Conservation (phyloP, 23 tunicate species). For the Trididemnum nubilum region DNA sequence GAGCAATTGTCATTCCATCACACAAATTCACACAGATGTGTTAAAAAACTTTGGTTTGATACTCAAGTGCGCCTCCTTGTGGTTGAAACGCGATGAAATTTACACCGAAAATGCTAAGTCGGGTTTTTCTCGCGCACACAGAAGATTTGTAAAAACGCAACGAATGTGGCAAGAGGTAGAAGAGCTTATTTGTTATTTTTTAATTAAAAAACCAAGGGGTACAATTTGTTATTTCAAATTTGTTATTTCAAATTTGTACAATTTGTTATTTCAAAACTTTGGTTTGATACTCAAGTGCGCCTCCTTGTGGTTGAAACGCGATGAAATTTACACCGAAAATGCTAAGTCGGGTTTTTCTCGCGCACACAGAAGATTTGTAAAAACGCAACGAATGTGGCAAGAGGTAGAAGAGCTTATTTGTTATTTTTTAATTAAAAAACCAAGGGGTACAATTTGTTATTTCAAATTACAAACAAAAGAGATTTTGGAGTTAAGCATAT, state of each 20-base stretch:
- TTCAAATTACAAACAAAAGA: too few relatives aligned
- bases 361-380: conserved; percentile 69
- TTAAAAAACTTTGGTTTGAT: conserved; percentile 57
- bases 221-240: background rate
- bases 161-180: conserved; percentile 79
- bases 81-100: conserved; percentile 72
- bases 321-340: conserved; percentile 68
- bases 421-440: too few relatives aligned
- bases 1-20: too few relatives aligned
- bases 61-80: conserved; percentile 49
- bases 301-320: conserved; percentile 74
- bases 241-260: too few relatives aligned
- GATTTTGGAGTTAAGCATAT: too few relatives aligned
- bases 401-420: too few relatives aligned
- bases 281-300: conserved; percentile 46
- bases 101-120: conserved; percentile 75
- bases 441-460: too few relatives aligned
- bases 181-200: too few relatives aligned
- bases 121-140: conserved; percentile 63
- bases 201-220: too few relatives aligned
- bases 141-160: conserved; percentile 77
- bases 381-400: conserved; percentile 79
- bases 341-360: conserved; percentile 63
- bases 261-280: conserved; percentile 68
- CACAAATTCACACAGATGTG: conserved; percentile 66